phyloP scores from a whole-genome alignment of 2,888 invertebrate genomes.

The Tetranychus truncatus region DNA sequence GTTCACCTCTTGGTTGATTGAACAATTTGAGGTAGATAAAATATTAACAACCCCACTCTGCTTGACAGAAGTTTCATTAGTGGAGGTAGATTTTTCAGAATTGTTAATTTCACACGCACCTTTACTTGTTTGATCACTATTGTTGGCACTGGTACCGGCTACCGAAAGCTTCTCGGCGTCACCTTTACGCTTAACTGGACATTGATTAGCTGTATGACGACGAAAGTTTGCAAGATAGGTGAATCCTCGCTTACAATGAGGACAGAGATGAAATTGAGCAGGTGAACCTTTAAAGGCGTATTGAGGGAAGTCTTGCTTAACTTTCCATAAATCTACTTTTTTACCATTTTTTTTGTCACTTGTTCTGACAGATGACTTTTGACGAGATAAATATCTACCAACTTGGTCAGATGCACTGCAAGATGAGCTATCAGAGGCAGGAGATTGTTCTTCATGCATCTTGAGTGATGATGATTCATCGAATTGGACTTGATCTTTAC shows the following conservation, averaged over 20 bases:
- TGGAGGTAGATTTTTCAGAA: too few relatives aligned
- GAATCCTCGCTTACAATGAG: conserved; percentile 24
- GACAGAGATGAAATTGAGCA: conserved; percentile 21
- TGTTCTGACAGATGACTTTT: background rate
- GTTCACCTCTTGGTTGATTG: too few relatives aligned
- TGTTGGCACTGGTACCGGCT: too few relatives aligned
- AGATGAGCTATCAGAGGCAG: background rate
- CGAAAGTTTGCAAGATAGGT: conserved; percentile 25
- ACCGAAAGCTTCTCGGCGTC: too few relatives aligned
- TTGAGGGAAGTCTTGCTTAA: conserved; percentile 17
- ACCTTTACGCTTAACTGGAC: conserved; percentile 17
- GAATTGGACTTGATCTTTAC: background rate
- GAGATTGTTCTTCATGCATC: background rate
- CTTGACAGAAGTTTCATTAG: too few relatives aligned
- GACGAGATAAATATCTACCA: too few relatives aligned
- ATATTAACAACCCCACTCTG: too few relatives aligned
- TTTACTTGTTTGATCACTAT: too few relatives aligned
- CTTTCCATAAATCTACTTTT: conserved; percentile 2
- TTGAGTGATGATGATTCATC: background rate
- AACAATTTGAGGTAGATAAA: too few relatives aligned
- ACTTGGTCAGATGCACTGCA: too few relatives aligned
- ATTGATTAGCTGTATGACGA: conserved; percentile 20
- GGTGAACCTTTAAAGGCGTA: conserved; percentile 19
- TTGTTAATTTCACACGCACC: too few relatives aligned
- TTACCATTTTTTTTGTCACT: background rate